Evolutionary conservation across 2,888 invertebrate genomes (phyloP).

Genomic region (Diaprepes abbreviatus): DNA sequence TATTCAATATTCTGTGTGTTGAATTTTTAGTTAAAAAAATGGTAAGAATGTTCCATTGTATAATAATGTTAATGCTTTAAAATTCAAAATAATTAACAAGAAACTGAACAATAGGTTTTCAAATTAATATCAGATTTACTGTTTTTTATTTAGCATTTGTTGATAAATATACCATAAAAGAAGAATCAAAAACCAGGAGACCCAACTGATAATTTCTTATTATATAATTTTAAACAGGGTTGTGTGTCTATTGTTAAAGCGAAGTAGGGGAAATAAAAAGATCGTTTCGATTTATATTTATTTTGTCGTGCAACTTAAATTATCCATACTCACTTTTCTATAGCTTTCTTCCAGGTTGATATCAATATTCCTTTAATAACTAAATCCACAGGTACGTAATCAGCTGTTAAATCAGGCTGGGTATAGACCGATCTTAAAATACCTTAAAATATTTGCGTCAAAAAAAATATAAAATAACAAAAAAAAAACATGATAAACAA

Average conservation of each 20-base stretch:
- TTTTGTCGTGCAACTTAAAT: no score
- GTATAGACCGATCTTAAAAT: slow-evolving; percentile 55
- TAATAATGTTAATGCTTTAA: no score
- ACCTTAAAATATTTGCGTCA: slow-evolving; percentile 39
- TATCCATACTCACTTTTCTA: slow-evolving; percentile 51
- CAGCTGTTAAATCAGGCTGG: slow-evolving; percentile 49
- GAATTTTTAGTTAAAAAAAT: not conserved
- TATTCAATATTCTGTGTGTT: not conserved
- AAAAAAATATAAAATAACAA: no score
- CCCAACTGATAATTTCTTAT: no score
- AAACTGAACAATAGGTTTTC: not conserved
- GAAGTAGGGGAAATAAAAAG: no score
- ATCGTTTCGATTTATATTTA: no score
- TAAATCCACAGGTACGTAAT: slow-evolving; percentile 59
- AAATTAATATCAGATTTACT: no score
- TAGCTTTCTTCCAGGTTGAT: slow-evolving; percentile 50
- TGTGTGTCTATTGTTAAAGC: no score
- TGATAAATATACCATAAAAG: no score
- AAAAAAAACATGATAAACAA: not conserved
- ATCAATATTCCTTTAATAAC: slow-evolving; percentile 49
- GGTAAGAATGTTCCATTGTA: not conserved
- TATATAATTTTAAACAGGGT: no score
- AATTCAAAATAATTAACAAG: not conserved
- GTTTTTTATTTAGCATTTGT: no score
- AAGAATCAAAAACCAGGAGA: no score